Evolutionary conservation across 2,113 vertebrate species (phyloP).

Genomic region (Rhinolophus ferrumequinum): DNA sequence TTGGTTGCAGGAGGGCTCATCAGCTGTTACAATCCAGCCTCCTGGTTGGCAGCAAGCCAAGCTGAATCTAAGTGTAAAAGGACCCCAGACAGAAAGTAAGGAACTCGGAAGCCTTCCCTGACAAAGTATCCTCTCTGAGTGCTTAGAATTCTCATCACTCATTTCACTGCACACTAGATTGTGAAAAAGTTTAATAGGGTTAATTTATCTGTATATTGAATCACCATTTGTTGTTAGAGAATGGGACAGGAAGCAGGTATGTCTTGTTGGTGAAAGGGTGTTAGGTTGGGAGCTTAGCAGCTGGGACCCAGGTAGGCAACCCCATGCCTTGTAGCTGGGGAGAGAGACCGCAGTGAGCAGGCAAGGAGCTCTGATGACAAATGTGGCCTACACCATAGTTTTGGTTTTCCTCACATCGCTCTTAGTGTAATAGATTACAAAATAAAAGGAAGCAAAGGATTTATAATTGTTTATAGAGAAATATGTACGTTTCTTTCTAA

Average conservation of each 20-base stretch:
- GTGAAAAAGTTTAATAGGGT: not conserved
- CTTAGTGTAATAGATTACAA: not conserved
- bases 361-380: not conserved
- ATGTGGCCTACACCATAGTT: rapidly evolving
- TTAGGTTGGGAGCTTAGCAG: not conserved
- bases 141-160: not conserved
- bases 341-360: not conserved
- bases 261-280: not conserved
- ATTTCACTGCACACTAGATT: not conserved
- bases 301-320: not conserved
- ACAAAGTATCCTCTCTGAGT: not conserved
- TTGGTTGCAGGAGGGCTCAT: not conserved
- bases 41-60: not conserved
- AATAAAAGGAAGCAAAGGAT: not conserved
- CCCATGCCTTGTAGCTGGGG: not conserved
- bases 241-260: not conserved
- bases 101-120: not conserved
- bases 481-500: not conserved
- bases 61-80: not conserved
- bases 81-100: not conserved
- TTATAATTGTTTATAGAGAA: conserved; percentile 14
- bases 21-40: not conserved
- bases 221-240: not conserved
- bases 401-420: not conserved
- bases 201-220: not conserved